These are phyloP conservation scores for Myopa testacea DNA, from an alignment of 2,888 invertebrate genomes.

Conservation along the genomic window DNA sequence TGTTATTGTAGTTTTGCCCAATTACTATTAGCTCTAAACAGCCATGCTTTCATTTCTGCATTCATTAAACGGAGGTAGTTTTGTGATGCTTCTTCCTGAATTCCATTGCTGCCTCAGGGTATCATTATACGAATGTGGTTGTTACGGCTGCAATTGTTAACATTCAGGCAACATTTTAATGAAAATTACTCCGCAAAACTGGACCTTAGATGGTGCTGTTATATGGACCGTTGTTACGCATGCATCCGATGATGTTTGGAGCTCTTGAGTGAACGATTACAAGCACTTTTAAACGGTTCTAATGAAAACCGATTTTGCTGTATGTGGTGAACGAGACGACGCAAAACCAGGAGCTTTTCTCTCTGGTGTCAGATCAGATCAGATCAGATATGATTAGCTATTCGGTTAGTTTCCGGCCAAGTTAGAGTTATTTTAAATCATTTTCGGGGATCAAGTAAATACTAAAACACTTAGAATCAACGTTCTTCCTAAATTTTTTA, in stretches of 20 bases:
- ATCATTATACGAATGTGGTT: conserved; percentile 27
- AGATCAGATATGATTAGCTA: too few species aligned
- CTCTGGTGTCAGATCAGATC: too few species aligned
- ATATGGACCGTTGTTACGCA: not conserved
- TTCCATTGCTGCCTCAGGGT: conserved; percentile 21
- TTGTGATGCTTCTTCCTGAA: conserved; percentile 23
- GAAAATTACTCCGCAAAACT: conserved; percentile 20
- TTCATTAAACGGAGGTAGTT: conserved; percentile 4
- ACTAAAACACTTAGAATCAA: too few species aligned
- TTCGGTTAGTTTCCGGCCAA: too few species aligned
- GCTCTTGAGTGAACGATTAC: not conserved
- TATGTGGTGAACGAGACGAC: not conserved
- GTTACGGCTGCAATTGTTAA: conserved; percentile 23
- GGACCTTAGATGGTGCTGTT: conserved; percentile 14
- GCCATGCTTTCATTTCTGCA: not conserved
- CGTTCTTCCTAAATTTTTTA: too few species aligned
- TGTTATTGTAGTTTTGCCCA: not conserved
- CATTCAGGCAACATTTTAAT: not conserved
- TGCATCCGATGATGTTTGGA: not conserved
- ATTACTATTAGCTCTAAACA: conserved; percentile 15
- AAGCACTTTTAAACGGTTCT: too few species aligned
- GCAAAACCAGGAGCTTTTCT: too few species aligned
- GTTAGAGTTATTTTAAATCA: too few species aligned
- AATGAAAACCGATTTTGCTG: not conserved
- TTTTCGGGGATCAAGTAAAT: too few species aligned